Percentiles rank a stretch among this genome's conserved stretches.
These are phyloP conservation scores for Nesoenas mayeri DNA, from an alignment of 2,113 vertebrate genomes.

Conservation along the genomic window DNA sequence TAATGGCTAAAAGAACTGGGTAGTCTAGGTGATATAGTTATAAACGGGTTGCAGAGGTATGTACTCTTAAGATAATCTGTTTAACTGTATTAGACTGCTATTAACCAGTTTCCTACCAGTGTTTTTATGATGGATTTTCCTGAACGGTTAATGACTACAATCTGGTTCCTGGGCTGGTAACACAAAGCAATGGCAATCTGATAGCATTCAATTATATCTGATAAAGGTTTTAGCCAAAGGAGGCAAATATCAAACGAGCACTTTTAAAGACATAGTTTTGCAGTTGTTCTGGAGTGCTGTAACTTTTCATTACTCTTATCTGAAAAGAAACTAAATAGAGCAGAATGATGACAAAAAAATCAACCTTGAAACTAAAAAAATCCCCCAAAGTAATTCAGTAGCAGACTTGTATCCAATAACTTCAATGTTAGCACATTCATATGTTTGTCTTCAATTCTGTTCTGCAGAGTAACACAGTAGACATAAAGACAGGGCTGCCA, in stretches of 20 bases:
- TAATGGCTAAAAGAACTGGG: not conserved
- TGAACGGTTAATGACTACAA: not conserved
- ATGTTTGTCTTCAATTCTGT: conserved; percentile 41
- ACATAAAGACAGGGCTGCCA: conserved; percentile 45
- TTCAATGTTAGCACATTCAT: not conserved
- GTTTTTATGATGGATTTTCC: not conserved
- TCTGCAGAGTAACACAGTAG: conserved; percentile 51
- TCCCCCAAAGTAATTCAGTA: not conserved
- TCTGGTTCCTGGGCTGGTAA: not conserved
- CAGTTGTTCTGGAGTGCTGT: not conserved
- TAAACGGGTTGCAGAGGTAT: not conserved
- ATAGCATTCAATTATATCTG: not conserved
- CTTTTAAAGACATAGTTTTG: not conserved
- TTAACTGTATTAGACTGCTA: conserved; percentile 1
- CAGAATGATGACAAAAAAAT: not conserved
- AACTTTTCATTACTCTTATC: not conserved
- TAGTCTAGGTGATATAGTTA: not conserved
- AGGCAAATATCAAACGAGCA: not conserved
- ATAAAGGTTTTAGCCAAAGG: not conserved
- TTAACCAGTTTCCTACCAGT: not conserved
- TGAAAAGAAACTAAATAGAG: not conserved
- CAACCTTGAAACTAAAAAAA: not conserved
- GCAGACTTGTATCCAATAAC: not conserved
- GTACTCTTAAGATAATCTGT: not conserved
- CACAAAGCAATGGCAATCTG: not conserved